Base-by-base conservation (phyloP, 2,113 vertebrate genomes). In the Campylorhamphus procurvoides region DNA sequence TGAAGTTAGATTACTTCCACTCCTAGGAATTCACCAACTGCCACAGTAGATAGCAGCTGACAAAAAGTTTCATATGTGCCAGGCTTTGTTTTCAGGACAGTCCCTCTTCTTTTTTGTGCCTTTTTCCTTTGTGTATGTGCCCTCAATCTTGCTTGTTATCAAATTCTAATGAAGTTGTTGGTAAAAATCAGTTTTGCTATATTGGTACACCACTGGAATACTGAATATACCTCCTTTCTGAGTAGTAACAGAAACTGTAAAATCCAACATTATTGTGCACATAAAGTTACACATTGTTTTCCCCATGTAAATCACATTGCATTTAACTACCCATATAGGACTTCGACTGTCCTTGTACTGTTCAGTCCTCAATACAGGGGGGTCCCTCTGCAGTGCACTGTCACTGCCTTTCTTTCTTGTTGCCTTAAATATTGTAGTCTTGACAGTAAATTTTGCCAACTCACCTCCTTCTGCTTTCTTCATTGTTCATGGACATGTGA, bases 41-140 rank as follows among this genome's bases (percentile, higher is more conserved):
- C 25, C 14, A 28, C 27, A 29, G 52, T 16, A 74, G 18, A 63
- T 31, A 24, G 47, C n/a, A 89, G 31, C 15, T 82, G 42, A 63
- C 50, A 82, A 90, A 89, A 73, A 0, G 0, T 40, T 69, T 80
- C 11, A 3, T 17, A 23, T 2, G 4, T 40, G 33, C 9, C 59
- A 62, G 31, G 13, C 17, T 62, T 53, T 47, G 14, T 59, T 52
- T 82, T 58, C 76, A 53, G 17, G 19, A 59, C 17, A 5, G 35
- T 24, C 4, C 2, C 4, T 81, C 20, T 69, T 69, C 42, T 25
- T 88, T 62, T n/a, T 58, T 10, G 7, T 67, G 28, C 23, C 39
- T 78, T 85, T 75, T 59, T 59, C 23, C 14, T 72, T 56, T 66
- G 11, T 14, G 5, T 52, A 23, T 59, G 11, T 33, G 37, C 14